A percentile compares a stretch with the other conserved stretches of the same genome.
Evolutionary conservation across 2,113 vertebrate species (phyloP).

Genomic region (Myrmophylax atrothorax): DNA sequence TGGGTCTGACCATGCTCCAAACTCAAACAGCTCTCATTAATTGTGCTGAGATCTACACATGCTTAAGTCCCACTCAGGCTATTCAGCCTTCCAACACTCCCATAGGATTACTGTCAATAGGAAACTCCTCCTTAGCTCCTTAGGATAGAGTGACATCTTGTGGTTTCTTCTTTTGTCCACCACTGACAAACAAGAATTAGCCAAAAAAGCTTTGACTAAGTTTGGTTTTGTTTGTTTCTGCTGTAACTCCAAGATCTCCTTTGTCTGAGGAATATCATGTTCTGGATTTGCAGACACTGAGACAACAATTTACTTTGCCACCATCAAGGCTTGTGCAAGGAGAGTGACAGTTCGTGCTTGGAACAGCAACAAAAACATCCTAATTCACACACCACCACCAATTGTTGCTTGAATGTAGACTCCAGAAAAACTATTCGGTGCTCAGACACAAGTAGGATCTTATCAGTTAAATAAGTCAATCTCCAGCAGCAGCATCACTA

Average conservation of each 20-base stretch:
- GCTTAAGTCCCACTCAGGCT: not conserved
- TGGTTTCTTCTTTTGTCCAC: slow-evolving; percentile 59
- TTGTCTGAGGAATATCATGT: not conserved
- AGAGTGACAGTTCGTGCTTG: not conserved
- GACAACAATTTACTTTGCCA: not conserved
- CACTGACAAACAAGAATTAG: not conserved
- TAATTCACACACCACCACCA: not conserved
- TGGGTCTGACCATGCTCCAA: not conserved
- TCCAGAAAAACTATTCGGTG: not conserved
- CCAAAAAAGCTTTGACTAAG: not conserved
- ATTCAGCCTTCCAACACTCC: not conserved
- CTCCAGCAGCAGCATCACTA: not conserved
- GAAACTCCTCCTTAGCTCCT: slow-evolving; percentile 42
- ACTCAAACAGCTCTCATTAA: not conserved
- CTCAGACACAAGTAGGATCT: not conserved
- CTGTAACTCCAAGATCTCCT: not conserved
- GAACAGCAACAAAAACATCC: not conserved
- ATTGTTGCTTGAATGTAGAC: not conserved
- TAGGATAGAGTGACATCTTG: slow-evolving; percentile 76
- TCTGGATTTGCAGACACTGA: not conserved
- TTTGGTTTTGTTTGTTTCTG: not conserved
- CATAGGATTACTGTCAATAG: not conserved
- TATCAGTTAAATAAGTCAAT: not conserved
- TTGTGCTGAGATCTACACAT: not conserved
- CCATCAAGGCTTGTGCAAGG: not conserved